These are phyloP conservation scores for Drosophila acutilabella DNA, from an alignment of 2,888 invertebrate species.

Conservation along the genomic window DNA sequence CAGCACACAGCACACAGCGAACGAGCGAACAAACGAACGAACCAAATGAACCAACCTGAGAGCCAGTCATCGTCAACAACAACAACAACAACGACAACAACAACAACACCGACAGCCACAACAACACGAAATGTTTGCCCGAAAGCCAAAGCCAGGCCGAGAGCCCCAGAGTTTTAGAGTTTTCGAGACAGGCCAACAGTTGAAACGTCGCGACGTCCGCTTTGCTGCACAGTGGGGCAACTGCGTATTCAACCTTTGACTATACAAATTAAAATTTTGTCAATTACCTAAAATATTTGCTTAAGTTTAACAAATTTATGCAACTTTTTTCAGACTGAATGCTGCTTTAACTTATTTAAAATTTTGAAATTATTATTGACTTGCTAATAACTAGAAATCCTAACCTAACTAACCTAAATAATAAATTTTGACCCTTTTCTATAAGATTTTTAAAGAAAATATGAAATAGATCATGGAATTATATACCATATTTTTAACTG, in stretches of 20 bases:
- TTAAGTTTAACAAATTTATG: no score
- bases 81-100: constrained; percentile 40
- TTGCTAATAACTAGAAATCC: no score
- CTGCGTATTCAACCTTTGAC: not conserved
- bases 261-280: not conserved
- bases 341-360: no score
- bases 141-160: constrained; percentile 75
- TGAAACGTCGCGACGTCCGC: constrained; percentile 66
- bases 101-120: constrained; percentile 33
- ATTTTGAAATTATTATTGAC: no score
- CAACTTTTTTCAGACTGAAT: no score
- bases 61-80: constrained; percentile 75
- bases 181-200: constrained; percentile 61
- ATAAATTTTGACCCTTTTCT: no score
- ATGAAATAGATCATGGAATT: no score
- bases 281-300: no score
- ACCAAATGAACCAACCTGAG: constrained; percentile 51
- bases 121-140: constrained; percentile 72
- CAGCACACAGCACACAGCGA: constrained; percentile 63
- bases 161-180: constrained; percentile 61
- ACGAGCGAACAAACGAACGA: constrained; percentile 39
- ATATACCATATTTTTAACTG: no score
- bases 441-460: no score
- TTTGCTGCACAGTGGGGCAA: constrained; percentile 51
- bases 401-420: no score